A percentile compares a stretch with the other conserved stretches of the same genome.
phyloP scores from a whole-genome alignment of 1,140 invertebrate species.

The Nasonia longicornis region DNA sequence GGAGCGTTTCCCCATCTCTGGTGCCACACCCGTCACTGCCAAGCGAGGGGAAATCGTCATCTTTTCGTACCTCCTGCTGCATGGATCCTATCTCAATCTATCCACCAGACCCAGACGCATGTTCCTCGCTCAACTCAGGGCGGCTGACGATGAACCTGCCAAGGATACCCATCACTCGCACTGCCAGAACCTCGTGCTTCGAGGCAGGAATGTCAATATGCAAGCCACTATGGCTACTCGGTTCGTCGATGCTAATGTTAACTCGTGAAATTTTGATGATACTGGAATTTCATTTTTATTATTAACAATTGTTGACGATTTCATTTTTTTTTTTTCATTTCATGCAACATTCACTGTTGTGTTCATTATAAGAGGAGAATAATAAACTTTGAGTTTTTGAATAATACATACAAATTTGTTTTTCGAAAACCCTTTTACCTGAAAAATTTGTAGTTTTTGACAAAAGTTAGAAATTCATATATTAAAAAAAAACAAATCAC shows the following conservation, averaged over 20 bases:
- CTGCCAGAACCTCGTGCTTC: conserved; percentile 69
- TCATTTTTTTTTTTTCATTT: conserved; percentile 28
- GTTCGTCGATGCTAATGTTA: conserved; percentile 50
- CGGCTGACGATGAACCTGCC: conserved; percentile 71
- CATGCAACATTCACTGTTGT: neutral
- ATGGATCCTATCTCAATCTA: conserved; percentile 73
- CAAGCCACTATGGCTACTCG: conserved; percentile 64
- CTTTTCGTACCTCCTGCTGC: conserved; percentile 74
- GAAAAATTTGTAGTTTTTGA: too few species aligned
- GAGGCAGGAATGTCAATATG: conserved; percentile 66
- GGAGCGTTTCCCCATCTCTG: conserved; percentile 70
- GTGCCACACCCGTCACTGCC: conserved; percentile 70
- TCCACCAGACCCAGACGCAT: conserved; percentile 70
- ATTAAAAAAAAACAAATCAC: too few species aligned
- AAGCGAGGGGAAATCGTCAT: conserved; percentile 72
- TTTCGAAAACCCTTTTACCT: too few species aligned
- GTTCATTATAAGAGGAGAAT: neutral
- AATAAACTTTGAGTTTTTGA: neutral
- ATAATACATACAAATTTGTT: too few species aligned
- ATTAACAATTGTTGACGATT: conserved; percentile 14
- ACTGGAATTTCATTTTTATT: conserved; percentile 20
- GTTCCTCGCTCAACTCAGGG: conserved; percentile 72
- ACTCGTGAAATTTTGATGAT: conserved; percentile 32
- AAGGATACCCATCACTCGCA: conserved; percentile 67
- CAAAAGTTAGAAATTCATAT: too few species aligned